Conservation (phyloP, 2,888 invertebrate genomes). For the Kuschelorhynchus macadamiae region DNA sequence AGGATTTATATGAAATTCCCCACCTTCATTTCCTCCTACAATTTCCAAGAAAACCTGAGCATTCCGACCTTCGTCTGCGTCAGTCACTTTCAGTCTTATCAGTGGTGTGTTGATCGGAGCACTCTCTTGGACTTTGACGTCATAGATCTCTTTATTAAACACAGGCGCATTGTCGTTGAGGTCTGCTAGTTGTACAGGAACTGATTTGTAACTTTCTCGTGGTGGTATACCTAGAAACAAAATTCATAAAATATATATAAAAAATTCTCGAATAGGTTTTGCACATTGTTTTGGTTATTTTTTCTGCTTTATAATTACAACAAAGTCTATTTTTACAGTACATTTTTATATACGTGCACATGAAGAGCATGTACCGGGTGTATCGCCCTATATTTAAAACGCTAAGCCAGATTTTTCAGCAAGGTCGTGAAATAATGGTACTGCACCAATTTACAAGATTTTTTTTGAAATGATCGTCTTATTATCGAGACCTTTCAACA, state of each 20-base stretch:
- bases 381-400: no score
- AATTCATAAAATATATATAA: neutral
- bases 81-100: constrained; percentile 87
- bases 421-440: no score
- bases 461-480: no score
- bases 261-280: no score
- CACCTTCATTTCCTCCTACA: constrained; percentile 92
- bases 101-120: constrained; percentile 92
- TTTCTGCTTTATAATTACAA: no score
- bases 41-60: constrained; percentile 90
- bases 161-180: constrained; percentile 89
- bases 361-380: no score
- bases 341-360: no score
- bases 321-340: no score
- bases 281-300: no score
- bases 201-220: constrained; percentile 82
- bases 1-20: constrained; percentile 88
- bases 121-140: constrained; percentile 89
- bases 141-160: constrained; percentile 89
- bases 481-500: no score
- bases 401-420: no score
- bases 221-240: constrained; percentile 75
- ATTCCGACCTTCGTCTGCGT: constrained; percentile 85
- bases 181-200: constrained; percentile 86
- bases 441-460: no score